Conservation (phyloP, 30 jellyfish, hydroid and myxozoan genomes). For the Cassiopea andromeda region DNA sequence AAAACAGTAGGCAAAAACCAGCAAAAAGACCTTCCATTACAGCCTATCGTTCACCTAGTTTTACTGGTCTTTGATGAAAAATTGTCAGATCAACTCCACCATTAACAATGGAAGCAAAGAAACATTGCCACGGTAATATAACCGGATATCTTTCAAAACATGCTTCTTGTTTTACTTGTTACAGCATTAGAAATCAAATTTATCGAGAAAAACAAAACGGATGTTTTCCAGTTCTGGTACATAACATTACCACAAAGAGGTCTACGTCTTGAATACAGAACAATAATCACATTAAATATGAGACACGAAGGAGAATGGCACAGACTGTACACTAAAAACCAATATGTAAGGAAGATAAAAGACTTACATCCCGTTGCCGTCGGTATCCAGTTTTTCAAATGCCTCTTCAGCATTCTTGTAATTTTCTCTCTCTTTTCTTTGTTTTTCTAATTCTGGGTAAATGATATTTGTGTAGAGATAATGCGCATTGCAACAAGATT, state of each 20-base stretch:
- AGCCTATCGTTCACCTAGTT: too few species aligned
- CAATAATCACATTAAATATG: not conserved
- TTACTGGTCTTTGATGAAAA: too few species aligned
- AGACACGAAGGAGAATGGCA: not conserved
- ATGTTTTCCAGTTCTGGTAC: not conserved
- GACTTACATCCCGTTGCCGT: slow-evolving; percentile 86
- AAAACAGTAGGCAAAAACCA: too few species aligned
- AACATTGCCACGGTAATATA: too few species aligned
- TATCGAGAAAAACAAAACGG: not conserved
- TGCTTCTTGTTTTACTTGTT: too few species aligned
- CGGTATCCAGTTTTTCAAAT: slow-evolving; percentile 73
- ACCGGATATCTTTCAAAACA: too few species aligned
- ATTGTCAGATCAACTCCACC: too few species aligned
- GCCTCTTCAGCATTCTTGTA: slow-evolving; percentile 73
- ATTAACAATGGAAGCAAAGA: too few species aligned
- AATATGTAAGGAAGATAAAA: not conserved
- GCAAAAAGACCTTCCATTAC: too few species aligned
- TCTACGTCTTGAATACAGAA: not conserved
- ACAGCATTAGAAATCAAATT: not conserved
- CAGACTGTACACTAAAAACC: not conserved
- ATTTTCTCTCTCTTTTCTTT: slow-evolving; percentile 71
- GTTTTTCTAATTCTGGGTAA: slow-evolving; percentile 72
- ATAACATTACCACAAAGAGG: not conserved
- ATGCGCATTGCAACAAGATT: not conserved
- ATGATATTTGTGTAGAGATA: not conserved